Conservation (phyloP, 2,797 vertebrate genomes). For the Sitta carolinensis region DNA sequence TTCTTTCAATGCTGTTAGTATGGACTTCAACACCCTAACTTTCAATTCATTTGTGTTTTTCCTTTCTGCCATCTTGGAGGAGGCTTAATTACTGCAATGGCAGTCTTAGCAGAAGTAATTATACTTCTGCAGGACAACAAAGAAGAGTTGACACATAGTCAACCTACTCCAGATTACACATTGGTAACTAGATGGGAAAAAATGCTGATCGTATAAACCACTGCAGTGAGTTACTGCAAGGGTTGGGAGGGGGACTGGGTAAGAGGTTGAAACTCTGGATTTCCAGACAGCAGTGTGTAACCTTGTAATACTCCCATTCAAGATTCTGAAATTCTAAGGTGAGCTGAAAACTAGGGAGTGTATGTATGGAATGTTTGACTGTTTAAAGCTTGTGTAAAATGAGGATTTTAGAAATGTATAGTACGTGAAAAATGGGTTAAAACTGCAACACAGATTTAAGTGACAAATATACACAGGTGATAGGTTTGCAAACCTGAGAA, state of each 20-base stretch:
- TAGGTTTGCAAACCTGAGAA: slow-evolving; percentile 34
- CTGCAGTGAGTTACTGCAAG: background rate
- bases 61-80: slow-evolving; percentile 19
- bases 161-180: slow-evolving; percentile 30
- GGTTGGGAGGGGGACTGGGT: background rate
- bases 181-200: background rate
- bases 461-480: background rate
- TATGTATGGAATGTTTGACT: background rate
- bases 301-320: background rate
- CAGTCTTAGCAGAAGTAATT: slow-evolving; percentile 38
- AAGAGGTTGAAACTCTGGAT: background rate
- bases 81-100: slow-evolving; percentile 46
- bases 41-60: slow-evolving; percentile 5
- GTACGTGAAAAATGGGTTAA: slow-evolving; percentile 70
- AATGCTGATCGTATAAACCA: background rate
- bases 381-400: slow-evolving; percentile 13
- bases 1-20: slow-evolving; percentile 44
- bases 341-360: background rate
- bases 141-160: background rate
- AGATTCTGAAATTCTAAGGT: slow-evolving; percentile 1
- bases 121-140: background rate
- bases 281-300: background rate
- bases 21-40: background rate
- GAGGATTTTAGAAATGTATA: slow-evolving; percentile 49
- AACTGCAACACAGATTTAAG: slow-evolving; percentile 3